Conservation (phyloP, 2,113 vertebrate species). For the Strix uralensis region DNA sequence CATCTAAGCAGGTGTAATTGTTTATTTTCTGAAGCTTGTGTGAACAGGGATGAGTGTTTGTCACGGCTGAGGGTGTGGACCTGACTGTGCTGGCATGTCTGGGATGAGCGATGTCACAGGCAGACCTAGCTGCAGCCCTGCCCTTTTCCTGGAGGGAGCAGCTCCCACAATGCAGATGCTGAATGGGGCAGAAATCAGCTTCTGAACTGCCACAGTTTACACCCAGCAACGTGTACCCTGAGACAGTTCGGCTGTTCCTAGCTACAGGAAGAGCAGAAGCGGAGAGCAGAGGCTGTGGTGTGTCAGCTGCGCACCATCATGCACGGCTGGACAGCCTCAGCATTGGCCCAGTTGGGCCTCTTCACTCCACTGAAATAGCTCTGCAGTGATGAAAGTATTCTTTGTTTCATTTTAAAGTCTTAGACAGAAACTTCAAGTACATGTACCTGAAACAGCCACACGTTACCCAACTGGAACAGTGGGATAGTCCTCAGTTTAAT, state of each 20-base stretch:
- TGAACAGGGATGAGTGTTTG: not conserved
- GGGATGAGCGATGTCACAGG: not conserved
- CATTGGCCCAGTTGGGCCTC: not conserved
- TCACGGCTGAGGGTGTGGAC: not conserved
- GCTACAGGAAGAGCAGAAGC: not conserved
- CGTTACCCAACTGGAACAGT: fast-evolving
- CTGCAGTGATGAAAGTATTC: not conserved
- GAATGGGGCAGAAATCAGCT: not conserved
- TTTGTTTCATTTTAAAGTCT: not conserved
- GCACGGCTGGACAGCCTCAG: fast-evolving
- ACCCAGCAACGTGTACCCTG: fast-evolving
- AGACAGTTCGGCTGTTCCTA: not conserved
- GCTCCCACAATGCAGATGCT: fast-evolving
- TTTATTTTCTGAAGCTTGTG: not conserved
- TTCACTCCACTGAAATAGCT: not conserved
- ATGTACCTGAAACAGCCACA: not conserved
- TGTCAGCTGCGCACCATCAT: fast-evolving
- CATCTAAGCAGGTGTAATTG: not conserved
- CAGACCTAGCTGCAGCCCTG: not conserved
- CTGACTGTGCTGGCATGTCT: fast-evolving
- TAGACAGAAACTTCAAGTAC: not conserved
- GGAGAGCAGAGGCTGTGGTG: fast-evolving
- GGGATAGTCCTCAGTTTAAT: not conserved
- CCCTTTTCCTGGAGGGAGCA: not conserved
- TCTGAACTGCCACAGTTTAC: not conserved